These are phyloP conservation scores for Deroplatys truncata DNA, from an alignment of 2,888 invertebrate genomes.

Conservation along the genomic window DNA sequence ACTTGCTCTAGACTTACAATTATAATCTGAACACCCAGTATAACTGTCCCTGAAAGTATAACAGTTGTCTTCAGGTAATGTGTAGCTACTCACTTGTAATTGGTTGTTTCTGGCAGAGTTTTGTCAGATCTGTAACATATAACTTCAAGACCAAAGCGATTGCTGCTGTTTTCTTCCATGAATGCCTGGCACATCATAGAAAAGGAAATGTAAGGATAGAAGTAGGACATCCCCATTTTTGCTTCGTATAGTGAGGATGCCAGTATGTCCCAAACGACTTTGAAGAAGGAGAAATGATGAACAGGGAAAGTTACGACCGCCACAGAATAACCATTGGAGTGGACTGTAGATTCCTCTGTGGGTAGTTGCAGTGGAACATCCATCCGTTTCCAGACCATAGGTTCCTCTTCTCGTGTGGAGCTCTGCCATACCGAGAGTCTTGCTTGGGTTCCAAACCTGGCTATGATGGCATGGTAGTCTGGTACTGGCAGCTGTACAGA, in stretches of 20 bases:
- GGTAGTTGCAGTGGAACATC: conserved; percentile 26
- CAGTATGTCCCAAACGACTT: conserved; percentile 37
- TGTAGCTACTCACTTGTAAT: conserved; percentile 23
- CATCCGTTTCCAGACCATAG: conserved; percentile 32
- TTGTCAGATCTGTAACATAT: conserved; percentile 36
- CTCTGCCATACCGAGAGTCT: conserved; percentile 35
- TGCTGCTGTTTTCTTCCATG: conserved; percentile 35
- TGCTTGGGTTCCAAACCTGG: conserved; percentile 25
- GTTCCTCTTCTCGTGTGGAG: conserved; percentile 33
- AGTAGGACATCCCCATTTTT: conserved; percentile 36
- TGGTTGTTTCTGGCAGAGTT: conserved; percentile 29
- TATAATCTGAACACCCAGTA: no score
- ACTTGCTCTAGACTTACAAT: no score
- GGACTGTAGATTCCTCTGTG: neutral
- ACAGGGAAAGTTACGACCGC: conserved; percentile 35
- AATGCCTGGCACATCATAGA: conserved; percentile 39
- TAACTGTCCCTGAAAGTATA: no score
- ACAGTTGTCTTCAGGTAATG: no score
- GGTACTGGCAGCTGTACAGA: conserved; percentile 36
- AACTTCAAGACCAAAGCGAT: conserved; percentile 37
- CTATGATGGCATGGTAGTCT: conserved; percentile 33
- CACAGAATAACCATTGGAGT: conserved; percentile 10
- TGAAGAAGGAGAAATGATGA: conserved; percentile 38
- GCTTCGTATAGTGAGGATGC: conserved; percentile 34
- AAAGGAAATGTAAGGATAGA: conserved; percentile 36